Conservation (phyloP, 2,888 invertebrate genomes). For the Apotomis capreana region DNA sequence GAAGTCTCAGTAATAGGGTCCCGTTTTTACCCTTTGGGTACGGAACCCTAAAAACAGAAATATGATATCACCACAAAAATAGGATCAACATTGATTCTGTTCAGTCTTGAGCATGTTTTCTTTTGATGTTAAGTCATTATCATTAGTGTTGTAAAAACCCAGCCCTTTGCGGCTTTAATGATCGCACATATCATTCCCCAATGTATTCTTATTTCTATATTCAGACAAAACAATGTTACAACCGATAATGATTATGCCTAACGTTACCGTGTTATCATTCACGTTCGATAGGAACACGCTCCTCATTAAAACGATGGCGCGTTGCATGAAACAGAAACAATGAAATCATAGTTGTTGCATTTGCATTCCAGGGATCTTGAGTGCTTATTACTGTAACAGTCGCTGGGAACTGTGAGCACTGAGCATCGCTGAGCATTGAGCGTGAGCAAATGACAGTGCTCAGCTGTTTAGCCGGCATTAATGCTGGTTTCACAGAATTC, state of each 20-base stretch:
- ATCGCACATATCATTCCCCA: not conserved
- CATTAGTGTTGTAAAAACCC: not conserved
- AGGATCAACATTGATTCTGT: no score
- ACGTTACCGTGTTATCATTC: constrained; percentile 12
- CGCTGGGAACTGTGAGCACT: constrained; percentile 12
- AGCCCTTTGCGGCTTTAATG: not conserved
- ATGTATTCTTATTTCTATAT: not conserved
- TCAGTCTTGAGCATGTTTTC: not conserved
- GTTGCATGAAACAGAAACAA: constrained; percentile 24
- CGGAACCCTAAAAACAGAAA: no score
- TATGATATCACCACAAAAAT: no score
- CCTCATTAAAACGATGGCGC: constrained; percentile 17
- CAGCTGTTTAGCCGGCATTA: not conserved
- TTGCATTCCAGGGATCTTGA: constrained; percentile 9
- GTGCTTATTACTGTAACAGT: constrained; percentile 18
- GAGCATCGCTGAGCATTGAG: constrained; percentile 13
- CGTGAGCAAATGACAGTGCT: constrained; percentile 16
- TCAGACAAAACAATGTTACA: not conserved
- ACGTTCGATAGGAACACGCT: constrained; percentile 10
- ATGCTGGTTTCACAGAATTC: constrained; percentile 12
- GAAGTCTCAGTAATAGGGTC: no score
- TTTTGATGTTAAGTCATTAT: not conserved
- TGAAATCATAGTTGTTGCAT: constrained; percentile 31
- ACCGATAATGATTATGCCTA: constrained; percentile 3
- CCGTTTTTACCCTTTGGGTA: no score